phyloP scores from a whole-genome alignment of 35 echinoderm and acorn worm species.

The Holothuria glaberrima region DNA sequence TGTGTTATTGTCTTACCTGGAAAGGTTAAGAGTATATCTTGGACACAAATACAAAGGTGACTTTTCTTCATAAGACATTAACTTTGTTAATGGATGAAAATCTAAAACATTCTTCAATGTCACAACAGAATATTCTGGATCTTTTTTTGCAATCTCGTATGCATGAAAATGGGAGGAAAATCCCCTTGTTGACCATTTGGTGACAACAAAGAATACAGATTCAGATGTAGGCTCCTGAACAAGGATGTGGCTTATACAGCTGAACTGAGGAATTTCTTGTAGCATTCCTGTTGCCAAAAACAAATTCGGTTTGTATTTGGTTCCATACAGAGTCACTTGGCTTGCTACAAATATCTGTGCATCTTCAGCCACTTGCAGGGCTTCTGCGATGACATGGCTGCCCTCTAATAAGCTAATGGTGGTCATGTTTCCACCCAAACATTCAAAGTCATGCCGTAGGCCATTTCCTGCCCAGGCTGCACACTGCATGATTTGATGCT shows the following conservation, averaged over 20 bases:
- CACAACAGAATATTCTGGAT: conserved; percentile 35
- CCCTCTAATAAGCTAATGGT: not conserved
- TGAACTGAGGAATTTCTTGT: conserved; percentile 34
- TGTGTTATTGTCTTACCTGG: not conserved
- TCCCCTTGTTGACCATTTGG: conserved; percentile 2
- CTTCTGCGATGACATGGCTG: conserved; percentile 11
- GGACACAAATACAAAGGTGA: conserved; percentile 29
- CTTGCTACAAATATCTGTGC: conserved; percentile 29
- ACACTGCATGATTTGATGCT: conserved; percentile 62
- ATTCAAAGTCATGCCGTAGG: conserved; percentile 43
- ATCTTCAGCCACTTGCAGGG: conserved; percentile 30
- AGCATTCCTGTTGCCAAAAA: conserved; percentile 13
- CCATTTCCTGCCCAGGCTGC: conserved; percentile 45
- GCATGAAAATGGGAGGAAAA: conserved; percentile 45
- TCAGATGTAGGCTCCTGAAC: conserved; percentile 12
- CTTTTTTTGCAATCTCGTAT: not conserved
- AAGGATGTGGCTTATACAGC: conserved; percentile 4
- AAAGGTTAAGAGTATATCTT: conserved; percentile 9
- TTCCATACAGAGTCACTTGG: not conserved
- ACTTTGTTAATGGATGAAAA: conserved; percentile 19
- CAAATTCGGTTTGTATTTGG: conserved; percentile 26
- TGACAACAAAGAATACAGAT: conserved; percentile 39
- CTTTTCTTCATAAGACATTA: not conserved
- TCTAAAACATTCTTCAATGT: conserved; percentile 24
- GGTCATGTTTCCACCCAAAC: conserved; percentile 46